Evolutionary conservation across 2,888 invertebrate species (phyloP).

Genomic region (Drosophila fulvimacula): DNA sequence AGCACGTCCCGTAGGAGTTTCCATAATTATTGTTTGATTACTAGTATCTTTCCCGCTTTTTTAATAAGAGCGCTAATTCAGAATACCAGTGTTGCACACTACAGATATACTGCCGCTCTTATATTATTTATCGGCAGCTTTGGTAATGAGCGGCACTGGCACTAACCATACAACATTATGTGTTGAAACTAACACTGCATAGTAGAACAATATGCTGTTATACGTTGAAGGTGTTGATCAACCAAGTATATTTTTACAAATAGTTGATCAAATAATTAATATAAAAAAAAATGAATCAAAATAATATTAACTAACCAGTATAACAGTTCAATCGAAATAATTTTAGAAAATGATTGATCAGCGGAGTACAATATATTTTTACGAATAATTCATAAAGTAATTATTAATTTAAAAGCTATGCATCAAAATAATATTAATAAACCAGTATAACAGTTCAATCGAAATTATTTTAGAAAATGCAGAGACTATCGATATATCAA

Average conservation of each 20-base stretch:
- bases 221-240: too few relatives aligned
- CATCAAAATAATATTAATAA: background rate
- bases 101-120: background rate
- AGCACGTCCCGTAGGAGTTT: constrained; percentile 78
- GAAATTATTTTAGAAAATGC: background rate
- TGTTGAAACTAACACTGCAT: too few relatives aligned
- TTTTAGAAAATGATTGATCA: background rate
- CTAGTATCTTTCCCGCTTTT: constrained; percentile 67
- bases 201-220: background rate
- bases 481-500: background rate
- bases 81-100: constrained; percentile 39
- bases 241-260: background rate
- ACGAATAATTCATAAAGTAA: background rate
- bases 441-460: background rate
- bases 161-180: too few relatives aligned
- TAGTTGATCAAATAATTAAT: background rate
- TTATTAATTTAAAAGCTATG: background rate
- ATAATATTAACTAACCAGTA: too few relatives aligned
- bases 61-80: constrained; percentile 49
- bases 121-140: background rate
- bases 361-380: background rate
- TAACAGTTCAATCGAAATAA: background rate
- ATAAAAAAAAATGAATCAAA: background rate
- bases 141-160: background rate
- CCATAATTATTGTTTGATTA: constrained; percentile 69